phyloP scores from a whole-genome alignment of 30 jellyfish, hydroid and myxozoan genomes.

The Cassiopea xamachana region DNA sequence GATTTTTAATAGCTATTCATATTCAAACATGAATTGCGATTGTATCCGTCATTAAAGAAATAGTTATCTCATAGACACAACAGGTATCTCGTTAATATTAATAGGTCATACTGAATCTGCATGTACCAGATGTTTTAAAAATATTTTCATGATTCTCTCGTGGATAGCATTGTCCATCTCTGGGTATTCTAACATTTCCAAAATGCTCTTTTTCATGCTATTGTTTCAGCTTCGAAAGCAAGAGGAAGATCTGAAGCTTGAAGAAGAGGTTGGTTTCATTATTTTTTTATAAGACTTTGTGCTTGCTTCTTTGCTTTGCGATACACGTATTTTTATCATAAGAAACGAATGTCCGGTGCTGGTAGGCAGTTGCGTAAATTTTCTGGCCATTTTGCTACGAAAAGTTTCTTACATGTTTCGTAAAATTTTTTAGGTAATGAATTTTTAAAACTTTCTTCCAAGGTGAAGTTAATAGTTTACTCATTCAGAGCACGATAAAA shows the following conservation, averaged over 20 bases:
- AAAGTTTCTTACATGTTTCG: too few species aligned
- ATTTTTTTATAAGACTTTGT: not conserved
- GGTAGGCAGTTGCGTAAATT: too few species aligned
- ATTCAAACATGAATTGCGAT: too few species aligned
- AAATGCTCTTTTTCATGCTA: slow-evolving; percentile 55
- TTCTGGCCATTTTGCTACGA: too few species aligned
- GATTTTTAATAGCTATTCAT: too few species aligned
- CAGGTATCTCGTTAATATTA: not conserved
- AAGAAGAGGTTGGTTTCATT: slow-evolving; percentile 70
- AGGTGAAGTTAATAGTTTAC: too few species aligned
- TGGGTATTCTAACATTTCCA: not conserved
- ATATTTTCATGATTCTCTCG: not conserved
- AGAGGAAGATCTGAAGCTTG: slow-evolving; percentile 83
- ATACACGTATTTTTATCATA: not conserved
- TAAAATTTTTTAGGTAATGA: too few species aligned
- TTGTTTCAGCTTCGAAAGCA: slow-evolving; percentile 77
- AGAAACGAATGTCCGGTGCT: too few species aligned
- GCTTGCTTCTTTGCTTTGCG: not conserved
- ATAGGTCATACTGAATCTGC: not conserved
- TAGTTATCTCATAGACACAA: too few species aligned
- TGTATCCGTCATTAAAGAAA: too few species aligned
- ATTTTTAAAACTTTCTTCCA: too few species aligned
- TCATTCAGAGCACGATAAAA: too few species aligned
- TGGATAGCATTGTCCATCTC: not conserved
- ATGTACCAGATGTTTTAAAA: not conserved